Evolutionary conservation across 2,888 invertebrate species (phyloP), one percentile per base, ranked within the genome.

Genomic region (Sphaerophoria rueppellii): DNA sequence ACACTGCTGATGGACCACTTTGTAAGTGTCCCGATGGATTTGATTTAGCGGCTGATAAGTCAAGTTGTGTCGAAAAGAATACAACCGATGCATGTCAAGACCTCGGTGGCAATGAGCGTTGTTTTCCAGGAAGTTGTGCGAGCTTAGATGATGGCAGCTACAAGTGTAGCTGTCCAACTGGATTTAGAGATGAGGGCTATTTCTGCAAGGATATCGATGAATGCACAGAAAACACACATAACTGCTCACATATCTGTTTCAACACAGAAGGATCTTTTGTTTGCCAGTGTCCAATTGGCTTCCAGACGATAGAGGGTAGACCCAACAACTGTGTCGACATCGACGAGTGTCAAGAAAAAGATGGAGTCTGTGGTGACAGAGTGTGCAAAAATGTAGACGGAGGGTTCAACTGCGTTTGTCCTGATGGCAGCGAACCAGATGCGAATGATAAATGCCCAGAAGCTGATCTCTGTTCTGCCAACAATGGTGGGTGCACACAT

Each of bases 401-500:
- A 3, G 91, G 92, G 40, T 92, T 93, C 70, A 91, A 91, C 50
- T 95, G 95, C 88, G 89, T 92, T 0, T 95, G 95, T 88, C 92
- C 93, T 0, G 87, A 90, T 16, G 93, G 93, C 2, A 92, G 92
- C 77, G 91, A 92, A 32, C 86, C 89, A 2, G 86, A 89, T 63
- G 87, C 87, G 76, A 87, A 85, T 43, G 91, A 90, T 76, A 92
- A 92, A 80, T 88, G 88, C 57, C 40, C 61, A 4, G 88, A 89
- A 65, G 87, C 91, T 7, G 92, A 94, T 90, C 89, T 89, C 86
- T 95, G 95, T 87, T 89, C 89, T 11, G 83, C 89, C 3, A 90
- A 92, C 65, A 93, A 93, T 81, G 92, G 92, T 5, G 93, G 92
- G n/a, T 95, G 95, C 81, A 92, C 93, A 0, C 92, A 93, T 82